Conservation (phyloP, 1,140 invertebrate species). For the Drosophila oshimai region DNA sequence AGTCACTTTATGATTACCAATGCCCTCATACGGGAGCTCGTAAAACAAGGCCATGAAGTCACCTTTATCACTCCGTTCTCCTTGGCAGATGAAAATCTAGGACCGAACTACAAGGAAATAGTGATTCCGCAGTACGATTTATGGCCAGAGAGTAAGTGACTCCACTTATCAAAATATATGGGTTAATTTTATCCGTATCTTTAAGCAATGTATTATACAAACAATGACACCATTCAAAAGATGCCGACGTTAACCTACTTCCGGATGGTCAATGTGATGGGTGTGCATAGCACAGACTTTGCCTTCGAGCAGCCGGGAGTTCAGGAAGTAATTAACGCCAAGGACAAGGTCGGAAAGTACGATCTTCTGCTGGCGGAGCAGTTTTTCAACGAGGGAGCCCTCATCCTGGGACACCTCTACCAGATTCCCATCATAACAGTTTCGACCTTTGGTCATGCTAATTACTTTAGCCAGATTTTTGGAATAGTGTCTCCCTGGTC, state of each 20-base stretch:
- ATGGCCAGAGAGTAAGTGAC: slow-evolving; percentile 46
- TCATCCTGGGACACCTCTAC: slow-evolving; percentile 79
- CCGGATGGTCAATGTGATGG: slow-evolving; percentile 11
- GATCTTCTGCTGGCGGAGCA: slow-evolving; percentile 82
- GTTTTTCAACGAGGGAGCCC: slow-evolving; percentile 81
- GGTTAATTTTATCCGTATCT: background rate
- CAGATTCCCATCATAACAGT: slow-evolving; percentile 75
- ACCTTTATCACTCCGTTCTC: slow-evolving; percentile 66
- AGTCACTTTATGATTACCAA: slow-evolving; percentile 75
- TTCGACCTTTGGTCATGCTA: slow-evolving; percentile 68
- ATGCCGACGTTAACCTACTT: slow-evolving; percentile 25
- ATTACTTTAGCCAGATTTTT: slow-evolving; percentile 68
- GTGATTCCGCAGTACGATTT: slow-evolving; percentile 49
- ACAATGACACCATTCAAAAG: slow-evolving; percentile 27
- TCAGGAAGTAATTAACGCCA: slow-evolving; percentile 71
- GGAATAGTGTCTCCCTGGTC: slow-evolving; percentile 75
- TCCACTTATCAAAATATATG: background rate
- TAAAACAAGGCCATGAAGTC: slow-evolving; percentile 65
- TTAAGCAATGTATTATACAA: slow-evolving; percentile 13
- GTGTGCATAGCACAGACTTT: slow-evolving; percentile 57
- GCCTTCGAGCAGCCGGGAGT: slow-evolving; percentile 76
- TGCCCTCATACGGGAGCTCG: slow-evolving; percentile 58
- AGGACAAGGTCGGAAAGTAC: slow-evolving; percentile 71
- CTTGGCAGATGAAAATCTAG: slow-evolving; percentile 59
- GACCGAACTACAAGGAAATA: slow-evolving; percentile 67